A percentile compares a stretch with the other conserved stretches of the same genome.
Conservation (phyloP, 2,888 invertebrate species). For the Drosophila kuntzei region DNA sequence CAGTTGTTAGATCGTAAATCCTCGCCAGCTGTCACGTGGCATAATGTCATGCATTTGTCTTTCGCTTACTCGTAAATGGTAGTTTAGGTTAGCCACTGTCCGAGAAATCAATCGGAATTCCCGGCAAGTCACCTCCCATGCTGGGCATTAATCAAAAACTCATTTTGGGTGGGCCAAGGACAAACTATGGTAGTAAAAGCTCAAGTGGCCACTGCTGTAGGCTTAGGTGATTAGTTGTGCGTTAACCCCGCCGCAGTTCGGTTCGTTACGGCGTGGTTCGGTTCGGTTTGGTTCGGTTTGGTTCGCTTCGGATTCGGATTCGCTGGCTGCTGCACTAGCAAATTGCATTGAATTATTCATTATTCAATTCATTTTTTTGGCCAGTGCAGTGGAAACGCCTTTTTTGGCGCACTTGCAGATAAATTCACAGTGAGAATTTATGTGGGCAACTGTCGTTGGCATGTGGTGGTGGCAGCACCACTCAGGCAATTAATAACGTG, state of each 20-base stretch:
- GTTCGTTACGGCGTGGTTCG: constrained; percentile 29
- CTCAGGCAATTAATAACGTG: constrained; percentile 37
- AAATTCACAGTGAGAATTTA: constrained; percentile 41
- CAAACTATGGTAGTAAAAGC: constrained; percentile 4
- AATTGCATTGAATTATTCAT: constrained; percentile 72
- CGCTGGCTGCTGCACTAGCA: constrained; percentile 36
- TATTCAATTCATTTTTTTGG: constrained; percentile 27
- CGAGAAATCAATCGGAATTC: constrained; percentile 63
- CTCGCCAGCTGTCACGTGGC: constrained; percentile 39
- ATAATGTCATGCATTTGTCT: constrained; percentile 64
- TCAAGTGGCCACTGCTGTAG: constrained; percentile 26
- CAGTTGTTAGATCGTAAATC: constrained; percentile 36
- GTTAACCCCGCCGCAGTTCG: constrained; percentile 65
- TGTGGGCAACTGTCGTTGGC: constrained; percentile 26
- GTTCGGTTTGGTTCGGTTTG: not conserved
- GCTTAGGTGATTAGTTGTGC: constrained; percentile 73
- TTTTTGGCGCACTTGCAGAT: constrained; percentile 21
- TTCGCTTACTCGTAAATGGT: not conserved
- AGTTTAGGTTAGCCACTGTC: constrained; percentile 23
- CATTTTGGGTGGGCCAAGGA: constrained; percentile 60
- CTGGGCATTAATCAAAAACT: constrained; percentile 78
- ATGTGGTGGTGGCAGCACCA: constrained; percentile 15
- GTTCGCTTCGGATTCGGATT: constrained; percentile 1
- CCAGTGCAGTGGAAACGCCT: constrained; percentile 28
- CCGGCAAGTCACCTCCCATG: constrained; percentile 19